These are phyloP conservation scores for Macrostomum lignano DNA, from an alignment of 1,140 invertebrate species.

Conservation along the genomic window DNA sequence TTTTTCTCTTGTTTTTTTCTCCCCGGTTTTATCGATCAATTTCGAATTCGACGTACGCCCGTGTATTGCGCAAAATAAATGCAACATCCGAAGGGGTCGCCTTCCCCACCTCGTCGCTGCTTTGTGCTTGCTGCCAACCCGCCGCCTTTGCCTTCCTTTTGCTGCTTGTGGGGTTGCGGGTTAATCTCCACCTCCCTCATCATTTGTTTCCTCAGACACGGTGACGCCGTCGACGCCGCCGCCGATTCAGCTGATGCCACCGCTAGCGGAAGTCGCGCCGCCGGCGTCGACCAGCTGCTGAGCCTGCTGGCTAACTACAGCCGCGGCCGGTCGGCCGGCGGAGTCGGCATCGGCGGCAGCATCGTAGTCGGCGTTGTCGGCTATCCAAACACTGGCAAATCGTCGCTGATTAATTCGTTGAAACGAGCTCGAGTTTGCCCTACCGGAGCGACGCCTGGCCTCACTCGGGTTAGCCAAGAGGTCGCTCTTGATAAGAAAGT, in stretches of 20 bases:
- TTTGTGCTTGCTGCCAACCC: too few species aligned
- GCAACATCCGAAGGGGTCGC: too few species aligned
- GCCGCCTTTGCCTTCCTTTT: too few species aligned
- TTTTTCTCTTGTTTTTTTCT: too few species aligned
- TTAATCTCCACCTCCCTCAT: constrained; percentile 10
- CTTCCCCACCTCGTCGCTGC: too few species aligned
- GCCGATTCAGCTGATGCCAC: too few species aligned
- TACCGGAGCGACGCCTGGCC: constrained; percentile 66
- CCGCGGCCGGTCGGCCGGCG: constrained; percentile 53
- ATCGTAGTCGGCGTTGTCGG: constrained; percentile 25
- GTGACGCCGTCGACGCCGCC: too few species aligned
- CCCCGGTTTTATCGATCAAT: too few species aligned
- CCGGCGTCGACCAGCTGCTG: constrained; percentile 69
- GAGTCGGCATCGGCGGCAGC: constrained; percentile 37
- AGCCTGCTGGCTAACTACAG: constrained; percentile 76
- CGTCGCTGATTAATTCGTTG: constrained; percentile 87
- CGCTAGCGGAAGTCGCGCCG: constrained; percentile 36
- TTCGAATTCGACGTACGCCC: too few species aligned
- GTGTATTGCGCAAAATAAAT: too few species aligned
- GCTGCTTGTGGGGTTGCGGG: too few species aligned
- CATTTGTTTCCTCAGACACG: constrained; percentile 4
- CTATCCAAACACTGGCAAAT: constrained; percentile 98
- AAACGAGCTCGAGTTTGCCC: constrained; percentile 66
- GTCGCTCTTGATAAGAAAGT: constrained; percentile 82
- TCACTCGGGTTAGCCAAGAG: constrained; percentile 71